Conservation (phyloP, 2,113 vertebrate species). For the Ivindomyrus marchei region DNA sequence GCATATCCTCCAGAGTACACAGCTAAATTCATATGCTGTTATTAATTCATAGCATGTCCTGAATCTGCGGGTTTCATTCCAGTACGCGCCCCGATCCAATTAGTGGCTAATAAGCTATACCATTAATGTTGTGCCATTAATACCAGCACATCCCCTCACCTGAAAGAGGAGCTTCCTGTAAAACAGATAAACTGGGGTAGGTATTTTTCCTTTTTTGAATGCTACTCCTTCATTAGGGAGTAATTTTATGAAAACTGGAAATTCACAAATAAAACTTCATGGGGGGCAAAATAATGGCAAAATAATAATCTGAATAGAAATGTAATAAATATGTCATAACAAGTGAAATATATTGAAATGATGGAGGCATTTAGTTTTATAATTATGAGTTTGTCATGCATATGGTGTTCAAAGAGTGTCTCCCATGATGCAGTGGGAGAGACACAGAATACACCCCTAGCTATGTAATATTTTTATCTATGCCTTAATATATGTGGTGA, state of each 20-base stretch:
- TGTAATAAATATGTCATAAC: not conserved
- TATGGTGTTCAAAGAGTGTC: not conserved
- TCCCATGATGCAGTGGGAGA: not conserved
- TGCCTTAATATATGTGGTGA: not conserved
- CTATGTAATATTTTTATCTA: not conserved
- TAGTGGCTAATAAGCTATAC: not conserved
- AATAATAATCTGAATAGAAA: not conserved
- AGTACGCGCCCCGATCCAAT: not conserved
- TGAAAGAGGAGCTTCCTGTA: not conserved
- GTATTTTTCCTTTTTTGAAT: not conserved
- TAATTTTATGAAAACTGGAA: not conserved
- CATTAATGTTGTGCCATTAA: not conserved
- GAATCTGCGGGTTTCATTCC: not conserved
- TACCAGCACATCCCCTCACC: not conserved
- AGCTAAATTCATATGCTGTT: not conserved
- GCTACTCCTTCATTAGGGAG: not conserved
- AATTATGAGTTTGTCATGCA: not conserved
- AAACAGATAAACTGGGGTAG: not conserved
- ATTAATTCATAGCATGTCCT: not conserved
- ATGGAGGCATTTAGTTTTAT: not conserved
- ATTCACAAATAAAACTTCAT: not conserved
- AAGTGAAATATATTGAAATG: not conserved
- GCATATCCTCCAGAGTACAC: not conserved
- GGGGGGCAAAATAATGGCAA: not conserved
- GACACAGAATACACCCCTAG: not conserved